Evolutionary conservation across 1,140 invertebrate species (phyloP).

Genomic region (Nixonia krombeini): DNA sequence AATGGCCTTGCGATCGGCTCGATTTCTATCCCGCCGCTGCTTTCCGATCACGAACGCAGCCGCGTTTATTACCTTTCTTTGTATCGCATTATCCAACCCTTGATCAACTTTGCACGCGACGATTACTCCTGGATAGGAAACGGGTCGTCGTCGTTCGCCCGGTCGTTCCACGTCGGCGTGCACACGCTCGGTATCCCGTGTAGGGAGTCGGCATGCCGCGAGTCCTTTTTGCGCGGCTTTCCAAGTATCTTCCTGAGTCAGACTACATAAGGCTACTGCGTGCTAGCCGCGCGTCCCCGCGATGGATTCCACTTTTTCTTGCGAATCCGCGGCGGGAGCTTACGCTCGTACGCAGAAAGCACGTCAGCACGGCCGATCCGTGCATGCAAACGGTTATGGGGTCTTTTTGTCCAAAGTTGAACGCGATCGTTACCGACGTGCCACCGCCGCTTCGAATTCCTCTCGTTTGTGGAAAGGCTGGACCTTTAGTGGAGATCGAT

Average conservation of each 20-base stretch:
- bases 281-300: conserved; percentile 53
- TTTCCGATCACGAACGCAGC: too few relatives aligned
- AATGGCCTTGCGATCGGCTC: too few relatives aligned
- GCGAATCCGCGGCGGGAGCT: conserved; percentile 20
- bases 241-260: conserved; percentile 58
- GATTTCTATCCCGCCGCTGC: too few relatives aligned
- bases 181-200: conserved; percentile 26
- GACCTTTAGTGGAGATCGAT: too few relatives aligned
- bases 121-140: conserved; percentile 10
- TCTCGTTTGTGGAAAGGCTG: too few relatives aligned
- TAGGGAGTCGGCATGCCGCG: conserved; percentile 6
- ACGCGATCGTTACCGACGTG: too few relatives aligned
- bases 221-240: conserved; percentile 54
- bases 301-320: conserved; percentile 59
- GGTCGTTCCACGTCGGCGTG: conserved; percentile 26
- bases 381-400: too few relatives aligned
- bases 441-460: too few relatives aligned
- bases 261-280: conserved; percentile 64
- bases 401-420: too few relatives aligned
- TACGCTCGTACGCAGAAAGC: conserved; percentile 3
- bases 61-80: conserved; percentile 6
- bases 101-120: conserved; percentile 36
- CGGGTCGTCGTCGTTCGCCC: conserved; percentile 15
- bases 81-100: conserved; percentile 23
- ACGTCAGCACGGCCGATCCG: neutral